Evolutionary conservation across 2,888 invertebrate species (phyloP), one percentile per base, ranked within the genome.

Genomic region (Cacoxenus indagator): DNA sequence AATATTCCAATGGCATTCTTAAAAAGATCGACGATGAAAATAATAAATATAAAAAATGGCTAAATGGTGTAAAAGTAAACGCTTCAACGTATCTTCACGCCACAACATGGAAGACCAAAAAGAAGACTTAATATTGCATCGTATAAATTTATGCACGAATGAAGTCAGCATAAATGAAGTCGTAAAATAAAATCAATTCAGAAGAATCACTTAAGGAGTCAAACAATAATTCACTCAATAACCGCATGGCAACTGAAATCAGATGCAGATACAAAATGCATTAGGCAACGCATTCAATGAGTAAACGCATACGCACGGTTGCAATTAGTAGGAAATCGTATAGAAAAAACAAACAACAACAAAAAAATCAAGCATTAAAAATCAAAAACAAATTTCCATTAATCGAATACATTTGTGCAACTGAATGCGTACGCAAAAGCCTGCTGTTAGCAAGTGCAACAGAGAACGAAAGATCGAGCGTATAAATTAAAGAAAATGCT

Each of bases 181-280:
- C 29, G 24, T 14, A 62, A 61, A 55, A 29, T n/a, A 29, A 57
- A 26, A 11, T 11, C 37, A 37, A 37, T 11, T n/a, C 22, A 51
- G 19, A 6, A 51, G 17, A 24, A 62, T 17, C 43, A 62, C 61
- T 43, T 26, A 43, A 43, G 9, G 2, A 62, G 29, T 24, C 11
- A 62, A 62, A 62, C 45, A 62, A 65, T 75, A 74, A 74, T 68
- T 74, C 74, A 74, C 70, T 76, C 71, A 81, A 79, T 73, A 75
- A 77, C 57, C 6, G 55, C 55, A 27, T 26, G n/a, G 55, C 3
- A 26, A 26, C n/a, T 26, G 51, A 55, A 14, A n/a, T 26, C 27
- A 2, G 48, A 5, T 19, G 51, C 51, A 51, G 51, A 19, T 51
- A 37, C 14, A 19, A 51, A 57, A 57, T 57, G 57, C 29, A 57